These are phyloP conservation scores for Gila robusta DNA, from an alignment of 2,797 vertebrate species.

Conservation along the genomic window DNA sequence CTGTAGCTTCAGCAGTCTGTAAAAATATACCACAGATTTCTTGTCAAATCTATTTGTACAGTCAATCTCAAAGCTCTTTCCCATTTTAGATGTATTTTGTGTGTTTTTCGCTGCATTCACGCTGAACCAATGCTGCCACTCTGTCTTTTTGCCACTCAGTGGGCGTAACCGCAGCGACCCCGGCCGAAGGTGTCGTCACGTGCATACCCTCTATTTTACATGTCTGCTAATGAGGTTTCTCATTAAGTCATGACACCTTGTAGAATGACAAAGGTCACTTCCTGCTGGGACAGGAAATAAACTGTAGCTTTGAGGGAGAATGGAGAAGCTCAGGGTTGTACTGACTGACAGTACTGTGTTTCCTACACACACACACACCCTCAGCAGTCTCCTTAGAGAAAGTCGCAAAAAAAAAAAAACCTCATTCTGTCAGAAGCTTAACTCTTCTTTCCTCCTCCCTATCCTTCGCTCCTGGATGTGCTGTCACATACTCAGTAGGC, in stretches of 20 bases:
- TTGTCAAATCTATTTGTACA: too few relatives aligned
- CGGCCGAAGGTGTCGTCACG: too few relatives aligned
- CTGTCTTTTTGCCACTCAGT: too few relatives aligned
- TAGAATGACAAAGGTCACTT: constrained; percentile 62
- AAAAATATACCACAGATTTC: too few relatives aligned
- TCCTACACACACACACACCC: neutral
- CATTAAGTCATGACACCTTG: constrained; percentile 52
- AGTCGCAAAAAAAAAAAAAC: constrained; percentile 7
- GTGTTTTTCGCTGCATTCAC: too few relatives aligned
- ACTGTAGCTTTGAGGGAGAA: constrained; percentile 48
- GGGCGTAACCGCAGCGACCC: too few relatives aligned
- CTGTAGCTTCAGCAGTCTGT: too few relatives aligned
- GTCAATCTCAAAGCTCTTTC: too few relatives aligned
- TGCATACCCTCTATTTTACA: constrained; percentile 20
- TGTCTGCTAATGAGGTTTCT: constrained; percentile 60
- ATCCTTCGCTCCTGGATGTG: neutral
- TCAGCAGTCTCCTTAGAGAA: constrained; percentile 3
- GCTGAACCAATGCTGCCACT: too few relatives aligned
- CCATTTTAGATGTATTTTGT: too few relatives aligned
- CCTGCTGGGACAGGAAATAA: constrained; percentile 64
- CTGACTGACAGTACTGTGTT: constrained; percentile 57
- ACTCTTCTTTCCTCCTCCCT: neutral
- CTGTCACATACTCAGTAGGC: constrained; percentile 1
- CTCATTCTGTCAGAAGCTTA: constrained; percentile 6
- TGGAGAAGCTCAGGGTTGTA: constrained; percentile 22